Evolutionary conservation across 2,888 invertebrate species (phyloP).

Genomic region (Chymomyza procnemis): DNA sequence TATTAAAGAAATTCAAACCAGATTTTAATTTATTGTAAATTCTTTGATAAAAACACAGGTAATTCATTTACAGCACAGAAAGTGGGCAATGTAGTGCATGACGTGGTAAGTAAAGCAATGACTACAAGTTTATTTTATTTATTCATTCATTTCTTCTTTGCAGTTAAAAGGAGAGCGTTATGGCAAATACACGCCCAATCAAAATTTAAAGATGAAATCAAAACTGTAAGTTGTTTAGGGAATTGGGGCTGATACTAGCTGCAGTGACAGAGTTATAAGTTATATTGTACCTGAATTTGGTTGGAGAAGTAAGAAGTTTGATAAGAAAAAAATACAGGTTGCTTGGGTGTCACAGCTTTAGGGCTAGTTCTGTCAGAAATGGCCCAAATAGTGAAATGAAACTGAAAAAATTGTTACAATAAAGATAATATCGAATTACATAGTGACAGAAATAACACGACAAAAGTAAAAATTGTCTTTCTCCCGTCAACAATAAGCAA

Average conservation of each 20-base stretch:
- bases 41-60: constrained; percentile 56
- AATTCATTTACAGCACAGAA: constrained; percentile 73
- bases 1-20: neutral
- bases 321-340: too few species aligned
- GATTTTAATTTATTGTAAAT: neutral
- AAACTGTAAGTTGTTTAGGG: constrained; percentile 73
- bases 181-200: constrained; percentile 75
- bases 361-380: too few species aligned
- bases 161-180: constrained; percentile 64
- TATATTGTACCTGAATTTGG: too few species aligned
- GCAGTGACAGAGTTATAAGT: too few species aligned
- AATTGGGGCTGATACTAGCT: neutral
- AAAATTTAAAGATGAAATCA: constrained; percentile 75
- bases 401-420: too few species aligned
- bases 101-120: constrained; percentile 46
- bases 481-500: too few species aligned
- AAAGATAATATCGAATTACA: too few species aligned
- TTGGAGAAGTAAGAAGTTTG: too few species aligned
- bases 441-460: too few species aligned
- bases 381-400: too few species aligned
- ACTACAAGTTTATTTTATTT: neutral
- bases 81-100: constrained; percentile 33
- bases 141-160: constrained; percentile 15
- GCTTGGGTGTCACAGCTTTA: too few species aligned
- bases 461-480: too few species aligned